Conservation (phyloP, 37 sponge, comb jelly and placozoan genomes). For the Halisarca cf. caerulea region DNA sequence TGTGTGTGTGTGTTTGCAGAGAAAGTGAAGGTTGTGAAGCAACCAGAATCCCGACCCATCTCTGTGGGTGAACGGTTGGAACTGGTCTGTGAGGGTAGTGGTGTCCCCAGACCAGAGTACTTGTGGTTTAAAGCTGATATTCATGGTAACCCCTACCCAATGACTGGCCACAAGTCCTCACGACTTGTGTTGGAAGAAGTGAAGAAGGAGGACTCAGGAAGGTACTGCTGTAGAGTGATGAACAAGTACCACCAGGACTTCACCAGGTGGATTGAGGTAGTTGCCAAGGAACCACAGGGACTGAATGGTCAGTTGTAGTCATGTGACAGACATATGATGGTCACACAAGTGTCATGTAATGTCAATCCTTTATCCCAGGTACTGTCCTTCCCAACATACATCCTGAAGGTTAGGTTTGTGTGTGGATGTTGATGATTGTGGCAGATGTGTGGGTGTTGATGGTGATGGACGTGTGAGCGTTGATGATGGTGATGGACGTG, state of each 20-base stretch:
- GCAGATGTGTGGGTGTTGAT: too few species aligned
- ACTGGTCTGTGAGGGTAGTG: constrained; percentile 71
- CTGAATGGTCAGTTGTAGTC: too few species aligned
- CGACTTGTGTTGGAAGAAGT: not conserved
- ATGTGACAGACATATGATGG: too few species aligned
- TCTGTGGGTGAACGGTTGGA: constrained; percentile 47
- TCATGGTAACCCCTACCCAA: constrained; percentile 24
- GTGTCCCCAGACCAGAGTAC: constrained; percentile 70
- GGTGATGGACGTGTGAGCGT: too few species aligned
- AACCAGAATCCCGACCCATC: constrained; percentile 58
- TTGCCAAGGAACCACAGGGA: constrained; percentile 43
- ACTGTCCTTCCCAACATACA: too few species aligned
- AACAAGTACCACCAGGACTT: constrained; percentile 61
- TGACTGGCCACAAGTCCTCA: constrained; percentile 43
- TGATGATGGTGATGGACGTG: too few species aligned
- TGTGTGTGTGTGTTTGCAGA: constrained; percentile 45
- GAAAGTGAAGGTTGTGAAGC: constrained; percentile 55
- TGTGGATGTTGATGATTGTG: too few species aligned
- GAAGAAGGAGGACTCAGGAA: constrained; percentile 35
- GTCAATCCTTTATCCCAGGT: too few species aligned
- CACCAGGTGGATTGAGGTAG: constrained; percentile 77
- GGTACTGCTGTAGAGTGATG: constrained; percentile 80
- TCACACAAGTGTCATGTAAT: too few species aligned
- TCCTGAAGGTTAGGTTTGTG: too few species aligned
- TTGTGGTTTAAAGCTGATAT: constrained; percentile 73